A percentile compares a stretch with the other conserved stretches of the same genome.
Evolutionary conservation across 2,888 invertebrate species (phyloP).

Genomic region (Thecocarcelia acutangulata): DNA sequence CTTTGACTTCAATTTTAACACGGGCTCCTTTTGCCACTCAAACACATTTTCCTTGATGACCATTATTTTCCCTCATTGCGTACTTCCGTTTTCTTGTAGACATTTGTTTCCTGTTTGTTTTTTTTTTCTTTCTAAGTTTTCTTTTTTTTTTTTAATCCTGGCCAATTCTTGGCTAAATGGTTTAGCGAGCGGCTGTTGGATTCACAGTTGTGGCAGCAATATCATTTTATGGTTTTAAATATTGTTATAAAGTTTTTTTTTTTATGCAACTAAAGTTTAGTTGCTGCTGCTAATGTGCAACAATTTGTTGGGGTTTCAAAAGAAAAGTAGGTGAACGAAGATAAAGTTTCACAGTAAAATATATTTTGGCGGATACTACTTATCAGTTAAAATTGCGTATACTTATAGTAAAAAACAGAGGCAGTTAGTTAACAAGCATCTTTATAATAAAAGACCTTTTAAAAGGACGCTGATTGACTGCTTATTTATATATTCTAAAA

Average conservation of each 20-base stretch:
- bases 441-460: no score
- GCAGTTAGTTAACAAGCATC: no score
- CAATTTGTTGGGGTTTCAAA: conserved; percentile 27
- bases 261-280: neutral
- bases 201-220: conserved; percentile 37
- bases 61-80: conserved; percentile 57
- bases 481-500: no score
- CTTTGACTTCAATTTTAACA: conserved; percentile 16
- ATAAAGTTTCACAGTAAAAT: neutral
- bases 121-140: neutral
- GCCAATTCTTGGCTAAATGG: conserved; percentile 28
- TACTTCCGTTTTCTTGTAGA: conserved; percentile 66
- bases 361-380: no score
- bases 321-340: neutral
- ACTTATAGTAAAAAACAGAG: no score
- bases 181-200: conserved; percentile 21
- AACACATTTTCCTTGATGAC: conserved; percentile 53
- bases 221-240: conserved; percentile 60
- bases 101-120: conserved; percentile 52
- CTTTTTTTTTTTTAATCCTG: conserved; percentile 1
- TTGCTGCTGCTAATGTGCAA: conserved; percentile 38
- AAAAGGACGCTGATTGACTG: no score
- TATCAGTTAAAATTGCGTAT: no score
- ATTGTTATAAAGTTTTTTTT: conserved; percentile 44
- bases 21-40: conserved; percentile 36